Conservation (phyloP, 2,113 vertebrate genomes). For the Phycodurus eques region DNA sequence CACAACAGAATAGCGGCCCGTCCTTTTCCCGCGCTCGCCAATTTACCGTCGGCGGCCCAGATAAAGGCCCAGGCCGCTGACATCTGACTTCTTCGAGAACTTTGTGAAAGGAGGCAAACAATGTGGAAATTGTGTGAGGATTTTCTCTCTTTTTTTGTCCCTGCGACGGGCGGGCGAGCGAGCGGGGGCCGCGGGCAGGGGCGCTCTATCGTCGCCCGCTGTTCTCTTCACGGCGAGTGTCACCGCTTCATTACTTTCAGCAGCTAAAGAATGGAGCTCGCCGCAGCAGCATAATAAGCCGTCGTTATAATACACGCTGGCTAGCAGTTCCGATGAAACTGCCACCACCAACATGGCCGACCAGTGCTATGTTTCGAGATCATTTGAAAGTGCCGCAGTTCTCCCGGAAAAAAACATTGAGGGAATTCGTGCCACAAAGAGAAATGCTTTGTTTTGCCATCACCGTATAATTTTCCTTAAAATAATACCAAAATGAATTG, state of each 20-base stretch:
- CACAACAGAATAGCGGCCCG: slow-evolving; percentile 67
- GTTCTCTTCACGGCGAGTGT: slow-evolving; percentile 60
- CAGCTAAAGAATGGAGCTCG: slow-evolving; percentile 33
- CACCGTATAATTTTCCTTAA: too few species aligned
- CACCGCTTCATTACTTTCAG: slow-evolving; percentile 60
- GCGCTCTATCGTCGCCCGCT: slow-evolving; percentile 49
- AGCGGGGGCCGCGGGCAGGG: slow-evolving; percentile 14
- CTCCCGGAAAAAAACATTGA: too few species aligned
- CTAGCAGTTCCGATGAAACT: neutral
- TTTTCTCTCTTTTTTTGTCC: slow-evolving; percentile 63
- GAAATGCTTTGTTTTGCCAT: slow-evolving; percentile 32
- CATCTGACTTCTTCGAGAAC: slow-evolving; percentile 72
- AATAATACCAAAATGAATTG: too few species aligned
- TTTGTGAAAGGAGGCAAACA: slow-evolving; percentile 73
- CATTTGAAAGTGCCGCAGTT: too few species aligned
- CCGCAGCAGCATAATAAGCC: slow-evolving; percentile 17
- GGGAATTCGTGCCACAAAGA: too few species aligned
- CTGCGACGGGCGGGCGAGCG: slow-evolving; percentile 56
- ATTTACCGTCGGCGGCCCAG: slow-evolving; percentile 70
- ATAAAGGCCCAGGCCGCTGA: slow-evolving; percentile 70
- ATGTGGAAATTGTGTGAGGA: slow-evolving; percentile 74
- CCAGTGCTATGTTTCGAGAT: neutral
- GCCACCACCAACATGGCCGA: neutral
- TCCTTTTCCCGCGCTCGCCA: slow-evolving; percentile 60
- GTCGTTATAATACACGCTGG: slow-evolving; percentile 17